Base-by-base conservation (phyloP, 2,797 vertebrate genomes). In the Acipenser ruthenus region DNA sequence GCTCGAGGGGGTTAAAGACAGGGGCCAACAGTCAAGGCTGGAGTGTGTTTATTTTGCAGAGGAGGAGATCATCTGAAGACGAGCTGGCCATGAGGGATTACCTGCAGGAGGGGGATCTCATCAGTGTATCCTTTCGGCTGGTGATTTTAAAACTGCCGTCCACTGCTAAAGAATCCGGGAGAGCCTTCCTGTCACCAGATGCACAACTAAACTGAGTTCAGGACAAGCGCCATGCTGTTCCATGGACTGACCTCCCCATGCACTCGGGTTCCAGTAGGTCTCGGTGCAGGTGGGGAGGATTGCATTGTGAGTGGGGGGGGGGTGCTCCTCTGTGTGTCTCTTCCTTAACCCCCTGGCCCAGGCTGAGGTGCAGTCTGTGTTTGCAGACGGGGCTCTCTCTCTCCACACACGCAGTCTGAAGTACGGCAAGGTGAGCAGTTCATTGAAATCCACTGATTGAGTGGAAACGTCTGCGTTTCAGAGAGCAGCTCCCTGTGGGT, bases 301-400 rank as follows among this genome's bases (percentile, higher is more conserved):
- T 62, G 8, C 9, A 48, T 62, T 48, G 63, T 6, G 15, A 1
- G 52, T 8, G 8, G 52, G 12, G 52, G 12, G 15, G 10, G 10
- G 11, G 10, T 1, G 55, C 15, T 58, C 2, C 10, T 7, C 23
- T 37, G 51, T 10, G 13, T 56, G 51, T 0, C n/a, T 8, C 74
- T 80, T 80, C 89, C 80, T 93, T 91, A 74, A 91, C 71, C 1
- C n/a, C 1, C 9, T 56, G 13, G 10, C 75, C 1, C 76, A 99
- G 96, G 97, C 96, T 7, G 97, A 99, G 75, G 96, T 99, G 8
- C 97, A 98, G 86, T 95, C 96, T 0, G 88, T 99, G 11, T 99
- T 94, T 80, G 90, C 94, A 0, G 96, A 99, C 4, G 96, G 96
- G 1, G 95, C 95, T 0, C 75, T 96, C 0, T 97, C 95, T 0